Percentiles rank a stretch among this genome's conserved stretches.
Conservation (phyloP, 2,888 invertebrate species). For the Andrena dorsata region DNA sequence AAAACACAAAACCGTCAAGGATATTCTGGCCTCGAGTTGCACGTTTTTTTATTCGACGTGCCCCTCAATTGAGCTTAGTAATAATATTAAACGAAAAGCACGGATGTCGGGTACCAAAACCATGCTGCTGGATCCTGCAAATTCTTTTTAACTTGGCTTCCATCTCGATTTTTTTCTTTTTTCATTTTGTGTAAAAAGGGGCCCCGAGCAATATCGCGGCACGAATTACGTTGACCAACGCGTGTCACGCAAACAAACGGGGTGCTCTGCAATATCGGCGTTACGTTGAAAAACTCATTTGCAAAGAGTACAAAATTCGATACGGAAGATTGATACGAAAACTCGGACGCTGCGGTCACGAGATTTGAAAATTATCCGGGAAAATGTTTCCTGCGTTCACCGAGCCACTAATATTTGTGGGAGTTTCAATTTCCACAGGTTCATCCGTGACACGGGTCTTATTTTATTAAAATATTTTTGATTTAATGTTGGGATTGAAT, state of each 20-base stretch:
- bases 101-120: neutral
- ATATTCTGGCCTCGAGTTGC: neutral
- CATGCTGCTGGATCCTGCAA: neutral
- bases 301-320: constrained; percentile 18
- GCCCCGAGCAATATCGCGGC: neutral
- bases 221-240: constrained; percentile 15
- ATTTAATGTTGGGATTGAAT: neutral
- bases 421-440: neutral
- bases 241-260: constrained; percentile 30
- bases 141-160: neutral
- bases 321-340: constrained; percentile 28
- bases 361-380: constrained; percentile 22
- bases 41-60: neutral
- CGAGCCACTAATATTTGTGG: neutral
- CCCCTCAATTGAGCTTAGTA: constrained; percentile 4
- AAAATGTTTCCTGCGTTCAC: neutral
- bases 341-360: neutral
- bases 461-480: neutral
- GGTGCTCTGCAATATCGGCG: constrained; percentile 6
- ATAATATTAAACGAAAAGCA: constrained; percentile 6
- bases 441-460: neutral
- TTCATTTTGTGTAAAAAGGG: neutral
- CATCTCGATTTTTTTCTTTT: neutral
- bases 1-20: neutral
- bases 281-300: constrained; percentile 41